phyloP scores from a whole-genome alignment of 37 sponge, comb jelly and placozoan genomes.

The Amphimedon queenslandica region DNA sequence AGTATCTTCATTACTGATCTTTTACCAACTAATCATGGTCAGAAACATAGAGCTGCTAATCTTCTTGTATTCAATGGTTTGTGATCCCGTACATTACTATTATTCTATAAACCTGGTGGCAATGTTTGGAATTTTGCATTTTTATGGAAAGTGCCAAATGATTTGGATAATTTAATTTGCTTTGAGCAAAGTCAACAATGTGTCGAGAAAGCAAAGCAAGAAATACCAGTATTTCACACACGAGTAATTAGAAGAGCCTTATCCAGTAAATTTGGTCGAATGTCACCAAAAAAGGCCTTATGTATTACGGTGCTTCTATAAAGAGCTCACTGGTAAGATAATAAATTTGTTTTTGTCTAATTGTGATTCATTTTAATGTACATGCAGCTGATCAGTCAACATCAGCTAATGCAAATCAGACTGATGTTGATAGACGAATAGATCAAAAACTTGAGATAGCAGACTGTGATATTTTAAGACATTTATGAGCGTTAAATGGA shows the following conservation, averaged over 20 bases:
- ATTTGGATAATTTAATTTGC: background rate
- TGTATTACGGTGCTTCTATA: too few relatives aligned
- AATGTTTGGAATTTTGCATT: constrained; percentile 18
- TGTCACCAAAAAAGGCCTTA: constrained; percentile 17
- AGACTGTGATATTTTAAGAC: constrained; percentile 15
- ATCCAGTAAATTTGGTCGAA: constrained; percentile 33
- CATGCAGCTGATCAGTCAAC: constrained; percentile 29
- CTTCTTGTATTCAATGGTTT: background rate
- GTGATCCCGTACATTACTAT: too few relatives aligned
- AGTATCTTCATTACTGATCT: too few relatives aligned
- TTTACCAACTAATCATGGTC: constrained; percentile 13
- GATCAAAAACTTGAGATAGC: constrained; percentile 31
- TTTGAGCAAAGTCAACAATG: background rate
- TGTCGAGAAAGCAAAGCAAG: constrained; percentile 13
- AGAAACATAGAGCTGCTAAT: constrained; percentile 18
- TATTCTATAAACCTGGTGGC: constrained; percentile 10
- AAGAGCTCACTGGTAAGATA: constrained; percentile 1
- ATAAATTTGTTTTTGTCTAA: too few relatives aligned
- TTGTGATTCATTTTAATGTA: too few relatives aligned
- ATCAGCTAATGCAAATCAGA: constrained; percentile 20
- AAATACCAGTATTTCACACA: constrained; percentile 32
- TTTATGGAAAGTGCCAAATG: constrained; percentile 14
- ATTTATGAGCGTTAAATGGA: constrained; percentile 12
- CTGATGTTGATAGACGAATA: constrained; percentile 24
- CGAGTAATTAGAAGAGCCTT: constrained; percentile 33